phyloP scores from a whole-genome alignment of 2,888 invertebrate species.

The Drosophila colorata region DNA sequence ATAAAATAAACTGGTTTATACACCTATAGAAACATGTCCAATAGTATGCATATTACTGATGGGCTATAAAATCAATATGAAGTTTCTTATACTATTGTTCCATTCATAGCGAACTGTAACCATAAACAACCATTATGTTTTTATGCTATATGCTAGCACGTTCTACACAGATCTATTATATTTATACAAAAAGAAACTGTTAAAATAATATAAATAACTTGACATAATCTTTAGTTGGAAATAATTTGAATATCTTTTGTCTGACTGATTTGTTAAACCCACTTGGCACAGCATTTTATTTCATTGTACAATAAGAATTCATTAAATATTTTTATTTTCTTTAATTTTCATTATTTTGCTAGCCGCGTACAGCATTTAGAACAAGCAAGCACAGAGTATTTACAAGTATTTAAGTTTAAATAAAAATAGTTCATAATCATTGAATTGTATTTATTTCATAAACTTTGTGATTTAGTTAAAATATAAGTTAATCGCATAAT shows the following conservation, averaged over 20 bases:
- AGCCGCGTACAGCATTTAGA: slow-evolving; percentile 30
- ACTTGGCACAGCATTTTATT: slow-evolving; percentile 1
- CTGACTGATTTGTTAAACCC: slow-evolving; percentile 38
- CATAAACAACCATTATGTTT: slow-evolving; percentile 61
- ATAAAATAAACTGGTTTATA: background rate
- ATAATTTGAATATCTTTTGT: slow-evolving; percentile 1
- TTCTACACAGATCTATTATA: slow-evolving; percentile 14
- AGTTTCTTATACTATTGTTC: slow-evolving; percentile 31
- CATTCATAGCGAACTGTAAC: slow-evolving; percentile 60
- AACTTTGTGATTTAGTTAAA: slow-evolving; percentile 36
- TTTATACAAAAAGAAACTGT: slow-evolving; percentile 1
- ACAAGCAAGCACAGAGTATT: slow-evolving; percentile 47
- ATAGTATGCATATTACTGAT: background rate
- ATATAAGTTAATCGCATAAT: slow-evolving; percentile 63
- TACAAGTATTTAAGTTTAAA: slow-evolving; percentile 40
- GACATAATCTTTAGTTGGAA: background rate
- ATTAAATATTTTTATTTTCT: slow-evolving; percentile 8
- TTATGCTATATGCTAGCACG: slow-evolving; percentile 22
- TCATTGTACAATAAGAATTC: slow-evolving; percentile 16
- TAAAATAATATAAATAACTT: background rate
- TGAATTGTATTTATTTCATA: slow-evolving; percentile 44
- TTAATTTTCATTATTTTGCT: slow-evolving; percentile 15
- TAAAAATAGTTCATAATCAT: slow-evolving; percentile 38
- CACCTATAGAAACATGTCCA: background rate
- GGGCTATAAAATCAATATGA: background rate